Evolutionary conservation across 2,888 invertebrate genomes (phyloP), one percentile per base, ranked within the genome.

Genomic region (Conomelus anceps): DNA sequence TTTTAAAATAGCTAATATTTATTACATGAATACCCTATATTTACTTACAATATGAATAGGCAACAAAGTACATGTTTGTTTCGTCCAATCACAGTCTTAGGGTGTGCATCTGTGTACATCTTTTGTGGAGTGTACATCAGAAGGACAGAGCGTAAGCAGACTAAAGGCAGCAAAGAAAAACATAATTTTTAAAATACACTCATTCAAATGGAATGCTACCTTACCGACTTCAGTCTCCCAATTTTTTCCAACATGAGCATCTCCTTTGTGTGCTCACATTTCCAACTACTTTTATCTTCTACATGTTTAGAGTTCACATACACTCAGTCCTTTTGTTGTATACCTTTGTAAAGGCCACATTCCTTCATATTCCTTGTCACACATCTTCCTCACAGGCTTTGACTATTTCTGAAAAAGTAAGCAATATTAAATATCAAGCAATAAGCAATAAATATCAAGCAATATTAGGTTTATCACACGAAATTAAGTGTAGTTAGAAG

Each of bases 351-450:
- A n/a, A 26, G 26, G 26, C 4, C 26, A 11, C 26, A 26, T 26
- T 26, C 11, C 26, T 26, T 26, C 41, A 3, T 17, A 41, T 41
- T 41, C 17, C 17, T 41, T 41, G 41, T 41, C 17, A 41, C 41
- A 41, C 7, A 3, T 87, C 87, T 34, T 34, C 87, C 29, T 87
- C 34, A 34, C 87, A 87, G 22, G 41, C 22, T 34, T 23, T 63
- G n/a, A 87, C 41, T 34, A 87, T 87, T 34, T 87, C 87, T 87
- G 87, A 87, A 87, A 87, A 87, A n/a, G 23, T 23, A 86, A 23
- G 3, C 6, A 20, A 26, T 86, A 23, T 7, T n/a, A 22, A 41
- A 13, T 41, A 17, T 41, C 13, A 41, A 41, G 17, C 7, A 41
- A 41, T 6, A 41, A n/a, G n/a, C n/a, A n/a, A n/a, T n/a, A n/a